phyloP scores from a whole-genome alignment of 2,888 invertebrate species.

The Gryllus longicercus region DNA sequence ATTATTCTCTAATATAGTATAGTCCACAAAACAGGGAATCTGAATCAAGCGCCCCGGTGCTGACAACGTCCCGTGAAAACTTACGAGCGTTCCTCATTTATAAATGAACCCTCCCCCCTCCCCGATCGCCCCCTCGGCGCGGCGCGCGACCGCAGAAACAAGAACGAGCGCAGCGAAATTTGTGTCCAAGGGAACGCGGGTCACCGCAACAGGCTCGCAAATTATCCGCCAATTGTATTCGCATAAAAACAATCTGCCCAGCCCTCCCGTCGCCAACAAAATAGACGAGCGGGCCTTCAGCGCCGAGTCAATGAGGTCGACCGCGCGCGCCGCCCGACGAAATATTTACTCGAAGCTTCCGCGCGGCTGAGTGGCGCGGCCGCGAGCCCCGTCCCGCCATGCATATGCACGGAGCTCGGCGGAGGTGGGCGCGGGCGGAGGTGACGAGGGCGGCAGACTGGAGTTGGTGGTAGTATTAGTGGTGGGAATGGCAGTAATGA shows the following conservation, averaged over 20 bases:
- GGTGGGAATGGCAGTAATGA: too few relatives aligned
- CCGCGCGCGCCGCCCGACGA: background rate
- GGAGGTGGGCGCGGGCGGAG: too few relatives aligned
- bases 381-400: background rate
- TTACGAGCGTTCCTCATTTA: too few relatives aligned
- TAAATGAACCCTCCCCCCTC: too few relatives aligned
- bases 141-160: background rate
- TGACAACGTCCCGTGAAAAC: too few relatives aligned
- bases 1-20: too few relatives aligned
- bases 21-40: too few relatives aligned
- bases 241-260: background rate
- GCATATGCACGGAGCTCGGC: background rate
- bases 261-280: background rate
- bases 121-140: too few relatives aligned
- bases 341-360: background rate
- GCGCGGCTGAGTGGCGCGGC: too few relatives aligned
- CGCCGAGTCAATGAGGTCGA: background rate
- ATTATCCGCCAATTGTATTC: background rate
- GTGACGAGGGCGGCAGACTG: too few relatives aligned
- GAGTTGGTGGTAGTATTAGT: too few relatives aligned
- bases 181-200: background rate
- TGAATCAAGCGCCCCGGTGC: too few relatives aligned
- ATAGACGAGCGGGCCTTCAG: slow-evolving; percentile 5
- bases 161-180: background rate
- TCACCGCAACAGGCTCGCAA: slow-evolving; percentile 9